Evolutionary conservation across 2,888 invertebrate species (phyloP).

Genomic region (Lydus trimaculatus): DNA sequence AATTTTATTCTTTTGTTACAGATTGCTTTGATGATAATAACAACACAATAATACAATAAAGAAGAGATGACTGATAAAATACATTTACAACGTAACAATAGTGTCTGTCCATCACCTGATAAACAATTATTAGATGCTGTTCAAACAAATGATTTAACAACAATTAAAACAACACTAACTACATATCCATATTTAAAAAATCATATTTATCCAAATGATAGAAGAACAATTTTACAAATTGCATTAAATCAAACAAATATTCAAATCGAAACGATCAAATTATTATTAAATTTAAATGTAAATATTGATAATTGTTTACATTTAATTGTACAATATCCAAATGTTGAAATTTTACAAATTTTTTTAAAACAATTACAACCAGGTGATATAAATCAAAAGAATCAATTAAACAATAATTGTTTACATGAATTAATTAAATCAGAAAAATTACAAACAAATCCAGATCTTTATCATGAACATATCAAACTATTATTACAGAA

Average conservation of each 20-base stretch:
- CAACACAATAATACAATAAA: not conserved
- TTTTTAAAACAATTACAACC: constrained; percentile 59
- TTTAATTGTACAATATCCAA: constrained; percentile 67
- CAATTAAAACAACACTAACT: constrained; percentile 64
- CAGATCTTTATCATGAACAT: constrained; percentile 46
- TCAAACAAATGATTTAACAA: constrained; percentile 62
- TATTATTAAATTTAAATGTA: constrained; percentile 68
- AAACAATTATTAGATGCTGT: constrained; percentile 63
- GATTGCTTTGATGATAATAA: constrained; percentile 2
- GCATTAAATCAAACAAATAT: constrained; percentile 67
- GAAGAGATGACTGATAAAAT: constrained; percentile 15
- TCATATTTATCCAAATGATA: constrained; percentile 64
- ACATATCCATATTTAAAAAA: constrained; percentile 64
- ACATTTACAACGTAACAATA: constrained; percentile 44
- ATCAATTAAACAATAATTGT: constrained; percentile 50
- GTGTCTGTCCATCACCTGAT: constrained; percentile 52
- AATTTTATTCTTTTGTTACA: constrained; percentile 17
- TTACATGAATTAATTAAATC: constrained; percentile 50
- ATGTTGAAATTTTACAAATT: constrained; percentile 58
- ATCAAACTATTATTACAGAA: constrained; percentile 43
- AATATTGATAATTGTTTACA: constrained; percentile 66
- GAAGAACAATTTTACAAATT: constrained; percentile 61
- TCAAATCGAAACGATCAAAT: constrained; percentile 64
- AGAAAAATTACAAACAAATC: constrained; percentile 57
- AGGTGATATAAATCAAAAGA: constrained; percentile 39